phyloP scores from a whole-genome alignment of 2,797 vertebrate species.

The Iguana delicatissima region DNA sequence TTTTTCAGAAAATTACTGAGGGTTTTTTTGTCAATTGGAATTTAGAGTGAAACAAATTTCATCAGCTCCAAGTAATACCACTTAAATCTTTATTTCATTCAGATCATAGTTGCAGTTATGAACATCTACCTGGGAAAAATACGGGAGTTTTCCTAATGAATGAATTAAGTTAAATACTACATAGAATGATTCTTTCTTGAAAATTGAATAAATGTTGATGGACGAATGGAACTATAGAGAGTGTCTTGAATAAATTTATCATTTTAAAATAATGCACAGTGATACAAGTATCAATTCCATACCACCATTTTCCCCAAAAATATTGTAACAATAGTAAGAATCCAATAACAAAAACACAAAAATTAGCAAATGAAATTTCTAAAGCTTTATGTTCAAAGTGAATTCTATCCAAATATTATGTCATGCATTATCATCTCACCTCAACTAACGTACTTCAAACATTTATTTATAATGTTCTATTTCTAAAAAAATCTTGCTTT shows the following conservation, averaged over 20 bases:
- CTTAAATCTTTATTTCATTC: too few relatives aligned
- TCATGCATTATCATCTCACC: background rate
- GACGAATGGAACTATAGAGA: background rate
- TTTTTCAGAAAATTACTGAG: too few relatives aligned
- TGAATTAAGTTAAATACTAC: constrained; percentile 9
- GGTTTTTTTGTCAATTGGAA: too few relatives aligned
- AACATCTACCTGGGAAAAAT: too few relatives aligned
- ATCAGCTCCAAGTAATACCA: too few relatives aligned
- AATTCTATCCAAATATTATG: background rate
- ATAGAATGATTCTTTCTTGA: background rate
- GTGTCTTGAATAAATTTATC: background rate
- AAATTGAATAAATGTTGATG: constrained; percentile 3
- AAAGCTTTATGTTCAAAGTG: background rate
- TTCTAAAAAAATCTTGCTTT: background rate
- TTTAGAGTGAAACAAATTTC: too few relatives aligned
- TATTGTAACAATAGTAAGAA: background rate
- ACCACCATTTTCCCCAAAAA: background rate
- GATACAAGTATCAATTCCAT: background rate
- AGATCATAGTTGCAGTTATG: too few relatives aligned
- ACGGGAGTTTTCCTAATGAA: background rate
- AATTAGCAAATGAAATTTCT: background rate
- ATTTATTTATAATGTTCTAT: background rate
- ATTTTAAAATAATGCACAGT: constrained; percentile 1
- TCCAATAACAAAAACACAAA: background rate
- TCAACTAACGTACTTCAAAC: background rate